Base-by-base conservation (phyloP, 2,797 vertebrate species). In the Halcyon badia region DNA sequence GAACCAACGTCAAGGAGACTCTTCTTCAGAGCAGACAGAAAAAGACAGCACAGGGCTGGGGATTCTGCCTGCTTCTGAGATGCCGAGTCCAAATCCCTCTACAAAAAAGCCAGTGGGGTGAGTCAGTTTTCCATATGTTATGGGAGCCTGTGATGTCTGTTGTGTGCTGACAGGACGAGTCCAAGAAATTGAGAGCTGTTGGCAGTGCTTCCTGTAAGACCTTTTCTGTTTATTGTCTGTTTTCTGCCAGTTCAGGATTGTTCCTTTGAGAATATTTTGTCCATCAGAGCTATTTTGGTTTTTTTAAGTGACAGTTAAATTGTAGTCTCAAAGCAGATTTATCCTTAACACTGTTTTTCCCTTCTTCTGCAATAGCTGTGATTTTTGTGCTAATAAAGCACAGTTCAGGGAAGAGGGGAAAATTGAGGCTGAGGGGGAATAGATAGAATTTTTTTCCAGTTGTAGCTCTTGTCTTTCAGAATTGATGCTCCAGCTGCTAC, bases 101-200 rank as follows among this genome's bases (percentile, higher is more conserved):
- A n/a, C 94, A 83, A 98, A 97, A 94, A 98, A 97, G 49, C 25
- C 92, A 28, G 7, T 83, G 80, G 98, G 98, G 98, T 98, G 97
- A 98, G 97, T 97, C 65, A 58, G 3, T 87, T 95, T 82, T 96
- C 88, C 51, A 2, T 85, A 60, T 26, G 26, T 82, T 91, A 24
- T 6, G 54, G 42, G n/a, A 79, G n/a, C 2, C 2, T 71, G 4
- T 52, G 48, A 13, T 92, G 51, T 84, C 83, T 94, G 19, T 73
- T 94, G 42, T 56, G 35, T 70, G 28, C 37, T 60, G 58, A 15
- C 71, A 48, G 42, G 68, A 79, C 26, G 60, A 49, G 58, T 87
- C 51, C 56, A 89, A 85, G 69, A 61, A 66, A 61, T 13, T 48
- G 70, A 57, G 76, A 54, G 37, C 44, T 68, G 57, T 83, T 97